Evolutionary conservation across 2,888 invertebrate genomes (phyloP).

Genomic region (Lasioglossum oenotherae): DNA sequence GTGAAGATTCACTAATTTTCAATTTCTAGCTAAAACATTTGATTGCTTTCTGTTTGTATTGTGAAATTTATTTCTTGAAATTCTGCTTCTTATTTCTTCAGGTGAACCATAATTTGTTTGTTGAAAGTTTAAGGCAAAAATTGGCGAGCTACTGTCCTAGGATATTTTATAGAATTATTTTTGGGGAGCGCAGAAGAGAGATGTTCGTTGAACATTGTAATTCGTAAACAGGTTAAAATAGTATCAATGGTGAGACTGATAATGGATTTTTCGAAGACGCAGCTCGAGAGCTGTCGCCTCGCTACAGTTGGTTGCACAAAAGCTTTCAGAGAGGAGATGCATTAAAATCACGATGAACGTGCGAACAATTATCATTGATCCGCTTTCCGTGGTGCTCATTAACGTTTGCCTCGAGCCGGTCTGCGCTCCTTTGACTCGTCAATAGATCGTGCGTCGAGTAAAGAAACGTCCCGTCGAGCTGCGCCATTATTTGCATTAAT

Average conservation of each 20-base stretch:
- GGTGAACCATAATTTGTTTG: too few species aligned
- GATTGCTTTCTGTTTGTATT: background rate
- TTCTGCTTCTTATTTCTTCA: too few species aligned
- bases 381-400: conserved; percentile 20
- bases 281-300: conserved; percentile 2
- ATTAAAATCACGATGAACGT: conserved; percentile 49
- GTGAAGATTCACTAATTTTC: background rate
- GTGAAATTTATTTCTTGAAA: background rate
- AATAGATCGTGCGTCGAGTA: conserved; percentile 13
- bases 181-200: background rate
- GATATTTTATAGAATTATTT: background rate
- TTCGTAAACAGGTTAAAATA: background rate
- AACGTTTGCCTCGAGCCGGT: conserved; percentile 25
- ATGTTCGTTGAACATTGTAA: background rate
- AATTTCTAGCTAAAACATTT: background rate
- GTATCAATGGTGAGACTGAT: background rate
- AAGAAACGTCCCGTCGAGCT: background rate
- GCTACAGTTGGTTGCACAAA: conserved; percentile 14
- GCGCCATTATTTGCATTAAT: conserved; percentile 38
- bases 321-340: conserved; percentile 16
- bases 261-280: conserved; percentile 48
- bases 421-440: background rate
- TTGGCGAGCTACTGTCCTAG: background rate
- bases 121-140: background rate
- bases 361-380: conserved; percentile 36